A percentile compares a stretch with the other conserved stretches of the same genome.
Conservation (phyloP, 2,113 vertebrate genomes). For the Nibea albiflora region DNA sequence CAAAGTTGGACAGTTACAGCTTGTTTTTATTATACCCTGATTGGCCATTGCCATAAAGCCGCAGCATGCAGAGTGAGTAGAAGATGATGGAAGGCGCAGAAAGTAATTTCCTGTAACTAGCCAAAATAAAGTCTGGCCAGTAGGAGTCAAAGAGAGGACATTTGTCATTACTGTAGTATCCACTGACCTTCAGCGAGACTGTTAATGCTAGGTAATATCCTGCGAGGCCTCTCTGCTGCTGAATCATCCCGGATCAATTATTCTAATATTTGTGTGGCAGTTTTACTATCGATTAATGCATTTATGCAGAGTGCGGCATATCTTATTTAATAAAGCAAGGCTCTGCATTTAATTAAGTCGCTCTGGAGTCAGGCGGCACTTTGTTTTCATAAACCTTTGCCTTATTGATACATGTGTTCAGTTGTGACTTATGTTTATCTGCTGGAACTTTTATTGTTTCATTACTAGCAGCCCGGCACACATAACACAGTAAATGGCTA, state of each 20-base stretch:
- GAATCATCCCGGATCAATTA: constrained; percentile 80
- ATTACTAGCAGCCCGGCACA: constrained; percentile 49
- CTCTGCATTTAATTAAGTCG: constrained; percentile 74
- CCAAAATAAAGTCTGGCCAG: constrained; percentile 75
- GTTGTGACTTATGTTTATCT: constrained; percentile 58
- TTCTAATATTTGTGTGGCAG: constrained; percentile 80
- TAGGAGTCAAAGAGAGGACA: constrained; percentile 68
- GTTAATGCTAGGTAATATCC: constrained; percentile 72
- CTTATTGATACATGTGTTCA: constrained; percentile 64
- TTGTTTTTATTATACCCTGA: constrained; percentile 73
- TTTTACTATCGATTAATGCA: constrained; percentile 76
- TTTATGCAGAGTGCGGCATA: constrained; percentile 77
- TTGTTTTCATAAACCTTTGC: constrained; percentile 73
- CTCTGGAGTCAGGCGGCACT: constrained; percentile 62
- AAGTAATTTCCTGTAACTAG: constrained; percentile 75
- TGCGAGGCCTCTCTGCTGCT: constrained; percentile 68
- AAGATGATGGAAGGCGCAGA: constrained; percentile 69
- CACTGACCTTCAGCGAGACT: constrained; percentile 73
- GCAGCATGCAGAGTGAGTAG: constrained; percentile 51
- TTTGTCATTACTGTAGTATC: constrained; percentile 74
- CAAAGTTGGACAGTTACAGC: constrained; percentile 62
- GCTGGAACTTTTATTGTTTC: constrained; percentile 51
- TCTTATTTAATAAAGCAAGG: constrained; percentile 78
- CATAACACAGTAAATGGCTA: constrained; percentile 26
- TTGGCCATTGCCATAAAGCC: constrained; percentile 67